Conservation (phyloP, 2,797 vertebrate genomes). For the Poecilia picta region DNA sequence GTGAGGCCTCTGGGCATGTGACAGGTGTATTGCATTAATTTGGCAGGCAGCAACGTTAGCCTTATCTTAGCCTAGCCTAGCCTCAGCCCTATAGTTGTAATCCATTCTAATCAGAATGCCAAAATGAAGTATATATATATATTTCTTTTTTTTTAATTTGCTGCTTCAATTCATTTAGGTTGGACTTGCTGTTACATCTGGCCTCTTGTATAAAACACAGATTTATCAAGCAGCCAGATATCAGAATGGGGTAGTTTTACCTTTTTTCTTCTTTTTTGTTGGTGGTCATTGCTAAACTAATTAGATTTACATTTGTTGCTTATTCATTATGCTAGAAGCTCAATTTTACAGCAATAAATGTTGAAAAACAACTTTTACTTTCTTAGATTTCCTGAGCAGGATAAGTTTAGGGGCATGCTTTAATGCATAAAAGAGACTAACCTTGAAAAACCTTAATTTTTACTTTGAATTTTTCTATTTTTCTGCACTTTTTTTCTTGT, state of each 20-base stretch:
- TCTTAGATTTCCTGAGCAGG: neutral
- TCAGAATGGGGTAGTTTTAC: neutral
- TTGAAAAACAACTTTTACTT: neutral
- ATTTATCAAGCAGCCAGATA: neutral
- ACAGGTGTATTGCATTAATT: conserved; percentile 11
- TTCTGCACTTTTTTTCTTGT: neutral
- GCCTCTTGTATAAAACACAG: neutral
- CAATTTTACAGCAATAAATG: neutral
- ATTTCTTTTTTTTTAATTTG: no score
- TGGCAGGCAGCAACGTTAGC: neutral
- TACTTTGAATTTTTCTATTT: neutral
- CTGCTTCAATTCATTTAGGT: neutral
- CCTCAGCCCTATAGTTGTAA: neutral
- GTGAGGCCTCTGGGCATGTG: neutral
- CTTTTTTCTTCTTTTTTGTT: neutral
- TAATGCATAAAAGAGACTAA: neutral
- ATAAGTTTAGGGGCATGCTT: neutral
- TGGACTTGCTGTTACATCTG: neutral
- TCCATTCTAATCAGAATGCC: neutral
- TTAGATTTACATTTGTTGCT: neutral
- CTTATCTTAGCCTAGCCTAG: neutral
- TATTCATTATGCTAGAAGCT: neutral
- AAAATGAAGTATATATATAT: no score
- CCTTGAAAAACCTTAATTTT: neutral
- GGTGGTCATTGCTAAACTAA: neutral